phyloP scores from a whole-genome alignment of 92 coral and sea anemone species.

The Chrysogorgia sp. region DNA sequence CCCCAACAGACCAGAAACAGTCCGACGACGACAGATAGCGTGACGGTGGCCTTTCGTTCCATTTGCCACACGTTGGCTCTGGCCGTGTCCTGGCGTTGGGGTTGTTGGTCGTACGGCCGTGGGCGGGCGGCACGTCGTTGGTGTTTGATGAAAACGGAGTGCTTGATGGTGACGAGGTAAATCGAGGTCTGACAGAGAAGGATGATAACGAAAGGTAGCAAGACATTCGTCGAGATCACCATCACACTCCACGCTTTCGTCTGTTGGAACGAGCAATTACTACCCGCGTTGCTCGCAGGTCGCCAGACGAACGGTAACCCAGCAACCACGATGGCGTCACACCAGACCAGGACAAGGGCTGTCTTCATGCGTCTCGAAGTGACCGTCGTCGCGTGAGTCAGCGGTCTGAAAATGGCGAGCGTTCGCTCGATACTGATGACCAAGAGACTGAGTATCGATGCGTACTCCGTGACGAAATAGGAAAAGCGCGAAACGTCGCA shows the following conservation, averaged over 20 bases:
- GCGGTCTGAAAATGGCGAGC: conserved; percentile 24
- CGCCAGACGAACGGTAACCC: conserved; percentile 33
- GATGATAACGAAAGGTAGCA: conserved; percentile 24
- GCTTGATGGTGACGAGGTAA: conserved; percentile 20
- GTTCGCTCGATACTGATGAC: conserved; percentile 34
- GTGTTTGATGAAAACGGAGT: conserved; percentile 7
- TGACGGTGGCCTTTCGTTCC: conserved; percentile 80
- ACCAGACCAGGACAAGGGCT: conserved; percentile 7
- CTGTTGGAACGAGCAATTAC: conserved; percentile 3
- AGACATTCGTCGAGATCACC: conserved; percentile 17
- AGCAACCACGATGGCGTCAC: conserved; percentile 15
- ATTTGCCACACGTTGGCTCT: conserved; percentile 31
- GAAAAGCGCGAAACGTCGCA: conserved; percentile 46
- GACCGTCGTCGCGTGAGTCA: conserved; percentile 32
- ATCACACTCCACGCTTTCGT: conserved; percentile 29
- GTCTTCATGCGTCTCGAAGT: conserved; percentile 31
- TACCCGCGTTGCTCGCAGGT: neutral
- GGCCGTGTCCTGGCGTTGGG: conserved; percentile 1
- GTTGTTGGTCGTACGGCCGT: neutral
- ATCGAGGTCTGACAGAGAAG: conserved; percentile 8
- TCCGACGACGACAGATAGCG: conserved; percentile 90
- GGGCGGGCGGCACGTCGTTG: neutral
- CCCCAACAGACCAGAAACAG: conserved; percentile 85
- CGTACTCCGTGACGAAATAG: conserved; percentile 48
- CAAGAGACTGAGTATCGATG: conserved; percentile 28